phyloP scores from a whole-genome alignment of 2,888 invertebrate species.

The Volucella inanis region DNA sequence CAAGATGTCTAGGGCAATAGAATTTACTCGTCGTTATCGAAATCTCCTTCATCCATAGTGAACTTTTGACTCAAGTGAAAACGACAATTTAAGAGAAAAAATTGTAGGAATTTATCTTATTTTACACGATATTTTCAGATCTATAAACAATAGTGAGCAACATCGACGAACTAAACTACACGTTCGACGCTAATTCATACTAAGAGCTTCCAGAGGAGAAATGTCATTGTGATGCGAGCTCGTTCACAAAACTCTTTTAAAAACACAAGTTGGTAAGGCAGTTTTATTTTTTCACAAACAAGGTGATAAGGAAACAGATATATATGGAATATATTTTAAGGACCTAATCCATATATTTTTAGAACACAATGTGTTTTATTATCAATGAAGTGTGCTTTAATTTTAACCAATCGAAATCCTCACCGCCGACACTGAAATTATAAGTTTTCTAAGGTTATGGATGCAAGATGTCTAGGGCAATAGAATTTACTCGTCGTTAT shows the following conservation, averaged over 20 bases:
- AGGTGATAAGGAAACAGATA: too few species aligned
- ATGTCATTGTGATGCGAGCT: not conserved
- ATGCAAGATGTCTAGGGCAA: not conserved
- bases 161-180: not conserved
- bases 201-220: not conserved
- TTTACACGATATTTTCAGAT: not conserved
- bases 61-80: not conserved
- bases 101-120: not conserved
- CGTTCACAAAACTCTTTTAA: not conserved
- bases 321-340: too few species aligned
- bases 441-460: conserved; percentile 38
- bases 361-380: too few species aligned
- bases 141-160: not conserved
- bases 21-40: conserved; percentile 91
- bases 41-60: conserved; percentile 93
- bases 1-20: not conserved
- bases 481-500: conserved; percentile 89
- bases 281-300: too few species aligned
- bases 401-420: conserved; percentile 95
- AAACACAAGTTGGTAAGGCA: too few species aligned
- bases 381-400: too few species aligned
- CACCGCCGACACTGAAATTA: conserved; percentile 84
- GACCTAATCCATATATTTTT: too few species aligned
- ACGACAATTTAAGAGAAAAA: not conserved
- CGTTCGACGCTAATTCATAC: not conserved